These are phyloP conservation scores for Coelinius sp. DNA, from an alignment of 2,888 invertebrate species.

Conservation along the genomic window DNA sequence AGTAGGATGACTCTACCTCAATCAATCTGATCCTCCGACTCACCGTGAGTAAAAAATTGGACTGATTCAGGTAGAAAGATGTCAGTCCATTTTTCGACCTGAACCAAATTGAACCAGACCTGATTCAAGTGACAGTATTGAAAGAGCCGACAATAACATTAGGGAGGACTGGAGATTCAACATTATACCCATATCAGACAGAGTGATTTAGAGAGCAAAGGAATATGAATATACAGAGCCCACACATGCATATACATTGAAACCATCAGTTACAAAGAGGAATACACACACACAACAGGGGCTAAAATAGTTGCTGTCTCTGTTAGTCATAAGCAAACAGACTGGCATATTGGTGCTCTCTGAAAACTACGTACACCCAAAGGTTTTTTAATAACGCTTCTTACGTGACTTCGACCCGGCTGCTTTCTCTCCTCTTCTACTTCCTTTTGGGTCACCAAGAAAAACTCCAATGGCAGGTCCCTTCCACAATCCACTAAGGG, in stretches of 20 bases:
- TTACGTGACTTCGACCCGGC: slow-evolving; percentile 55
- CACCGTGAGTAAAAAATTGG: too few species aligned
- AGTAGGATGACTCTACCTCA: too few species aligned
- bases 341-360: slow-evolving; percentile 57
- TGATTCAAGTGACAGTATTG: background rate
- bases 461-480: slow-evolving; percentile 11
- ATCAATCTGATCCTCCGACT: too few species aligned
- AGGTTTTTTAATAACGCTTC: slow-evolving; percentile 65
- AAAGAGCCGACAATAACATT: background rate
- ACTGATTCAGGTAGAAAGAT: too few species aligned
- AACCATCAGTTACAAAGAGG: slow-evolving; percentile 18
- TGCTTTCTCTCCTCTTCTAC: slow-evolving; percentile 20
- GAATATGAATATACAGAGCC: slow-evolving; percentile 1
- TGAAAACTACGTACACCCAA: slow-evolving; percentile 58
- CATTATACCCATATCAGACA: slow-evolving; percentile 20
- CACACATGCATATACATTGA: slow-evolving; percentile 2
- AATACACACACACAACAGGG: slow-evolving; percentile 19
- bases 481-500: slow-evolving; percentile 29
- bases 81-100: too few species aligned
- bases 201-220: slow-evolving; percentile 18
- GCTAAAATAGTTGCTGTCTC: slow-evolving; percentile 22
- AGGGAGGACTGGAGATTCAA: slow-evolving; percentile 24
- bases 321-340: slow-evolving; percentile 50
- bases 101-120: too few species aligned
- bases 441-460: slow-evolving; percentile 25